Base-by-base conservation (phyloP, 2,888 invertebrate genomes). In the Tortrix viridana region DNA sequence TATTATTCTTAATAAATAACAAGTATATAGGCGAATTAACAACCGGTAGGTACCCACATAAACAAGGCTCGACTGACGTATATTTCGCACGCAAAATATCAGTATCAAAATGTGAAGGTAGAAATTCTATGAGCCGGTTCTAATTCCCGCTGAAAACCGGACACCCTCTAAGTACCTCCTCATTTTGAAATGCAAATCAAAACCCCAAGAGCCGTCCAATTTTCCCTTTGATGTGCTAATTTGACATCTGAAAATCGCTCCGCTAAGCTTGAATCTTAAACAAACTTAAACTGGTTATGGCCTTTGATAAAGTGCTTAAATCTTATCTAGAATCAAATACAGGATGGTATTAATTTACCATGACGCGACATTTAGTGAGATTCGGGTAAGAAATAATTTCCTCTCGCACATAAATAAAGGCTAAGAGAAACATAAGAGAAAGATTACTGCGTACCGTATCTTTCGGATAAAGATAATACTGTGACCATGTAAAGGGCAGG, bases 121-220 rank as follows among this genome's bases (percentile, higher is more conserved):
- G 22, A 38, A 50, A 19, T 47, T 47, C 52, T 57, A 47, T 52
- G 56, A 57, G 44, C 48, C 19, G 46, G 46, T n/a, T 46, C 53
- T 53, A 46, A 56, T 56, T 23, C 46, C 43, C 44, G 19, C n/a
- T 22, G 41, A 19, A 47, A 50, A n/a, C 61, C 47, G 19, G 41
- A 14, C 26, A 48, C 46, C 50, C 61, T 23, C 53, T n/a, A 26
- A 73, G 69, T 70, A 74, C 70, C 72, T 71, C 69, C 72, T 76
- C 84, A 85, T 86, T 89, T 89, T 87, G 88, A 86, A 85, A 89
- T 90, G 89, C 85, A 89, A 89, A 90, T 90, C 83, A 74, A 80
- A 85, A 81, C 76, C 82, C 79, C 76, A 82, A 88, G 83, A 83
- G 80, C 80, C 80, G 75, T 71, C 64, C 46, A 66, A 77, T 83